Percentiles rank a stretch among this genome's conserved stretches.
Evolutionary conservation across 2,888 invertebrate genomes (phyloP).

Genomic region (Temnothorax ravouxi): DNA sequence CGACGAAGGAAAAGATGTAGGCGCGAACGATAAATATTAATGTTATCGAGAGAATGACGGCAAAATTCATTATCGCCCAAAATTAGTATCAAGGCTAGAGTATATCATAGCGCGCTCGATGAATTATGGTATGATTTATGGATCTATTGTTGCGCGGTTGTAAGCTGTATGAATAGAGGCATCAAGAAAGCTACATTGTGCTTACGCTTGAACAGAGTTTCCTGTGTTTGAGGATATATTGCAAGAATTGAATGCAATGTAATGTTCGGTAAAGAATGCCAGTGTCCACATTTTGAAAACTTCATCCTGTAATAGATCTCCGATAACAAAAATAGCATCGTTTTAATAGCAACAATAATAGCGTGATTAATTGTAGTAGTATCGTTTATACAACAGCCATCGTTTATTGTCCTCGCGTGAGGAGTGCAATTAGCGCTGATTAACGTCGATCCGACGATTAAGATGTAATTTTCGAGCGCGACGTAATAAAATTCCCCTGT

Average conservation of each 20-base stretch:
- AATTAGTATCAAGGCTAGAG: conserved; percentile 37
- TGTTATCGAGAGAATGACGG: conserved; percentile 10
- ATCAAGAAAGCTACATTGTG: background rate
- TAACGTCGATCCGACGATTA: conserved; percentile 33
- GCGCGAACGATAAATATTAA: conserved; percentile 45
- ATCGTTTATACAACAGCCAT: conserved; percentile 4
- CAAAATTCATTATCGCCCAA: conserved; percentile 32
- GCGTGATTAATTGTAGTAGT: conserved; percentile 19
- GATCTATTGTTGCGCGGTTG: conserved; percentile 18
- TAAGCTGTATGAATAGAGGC: background rate
- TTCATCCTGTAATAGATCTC: background rate
- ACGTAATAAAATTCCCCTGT: conserved; percentile 30
- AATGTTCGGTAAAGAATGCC: background rate
- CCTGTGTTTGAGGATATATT: background rate
- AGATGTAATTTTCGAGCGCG: conserved; percentile 32
- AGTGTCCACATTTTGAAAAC: conserved; percentile 2
- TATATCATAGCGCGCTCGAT: background rate
- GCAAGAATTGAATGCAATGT: background rate
- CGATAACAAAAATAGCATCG: background rate
- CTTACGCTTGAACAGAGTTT: conserved; percentile 8
- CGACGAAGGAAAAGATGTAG: conserved; percentile 18
- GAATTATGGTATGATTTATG: conserved; percentile 24
- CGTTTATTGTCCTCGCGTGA: conserved; percentile 30
- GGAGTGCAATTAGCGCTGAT: conserved; percentile 38
- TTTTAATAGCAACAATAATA: conserved; percentile 4